Evolutionary conservation across 1,140 invertebrate genomes (phyloP).

Genomic region (Pseudoatta argentina): DNA sequence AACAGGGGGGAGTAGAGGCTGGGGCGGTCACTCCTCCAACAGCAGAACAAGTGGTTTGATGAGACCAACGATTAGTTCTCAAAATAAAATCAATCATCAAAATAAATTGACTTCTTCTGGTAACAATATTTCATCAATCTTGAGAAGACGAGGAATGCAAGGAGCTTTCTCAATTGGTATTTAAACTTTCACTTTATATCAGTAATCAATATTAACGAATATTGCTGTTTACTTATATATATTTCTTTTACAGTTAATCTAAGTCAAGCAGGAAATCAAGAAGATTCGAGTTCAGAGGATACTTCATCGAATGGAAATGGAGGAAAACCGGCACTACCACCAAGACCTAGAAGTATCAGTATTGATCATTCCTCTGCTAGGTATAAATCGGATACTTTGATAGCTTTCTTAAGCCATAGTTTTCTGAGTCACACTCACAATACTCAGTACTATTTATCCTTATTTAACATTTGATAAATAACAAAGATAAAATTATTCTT

Average conservation of each 20-base stretch:
- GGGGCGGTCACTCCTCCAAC: constrained; percentile 77
- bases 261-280: constrained; percentile 89
- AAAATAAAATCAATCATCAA: constrained; percentile 90
- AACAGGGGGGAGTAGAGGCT: constrained; percentile 75
- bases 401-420: neutral
- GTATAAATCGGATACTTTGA: constrained; percentile 72
- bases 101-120: constrained; percentile 78
- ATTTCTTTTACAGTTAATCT: constrained; percentile 87
- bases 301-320: constrained; percentile 86
- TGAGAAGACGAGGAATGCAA: constrained; percentile 88
- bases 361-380: constrained; percentile 83
- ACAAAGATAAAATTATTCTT: too few relatives aligned
- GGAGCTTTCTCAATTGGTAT: constrained; percentile 90
- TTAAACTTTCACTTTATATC: constrained; percentile 41
- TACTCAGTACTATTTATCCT: too few relatives aligned
- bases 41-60: constrained; percentile 88
- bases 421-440: too few relatives aligned
- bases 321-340: constrained; percentile 88
- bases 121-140: constrained; percentile 85
- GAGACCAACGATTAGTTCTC: constrained; percentile 92
- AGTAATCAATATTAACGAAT: neutral
- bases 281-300: constrained; percentile 93
- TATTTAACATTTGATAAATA: too few relatives aligned
- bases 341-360: constrained; percentile 87
- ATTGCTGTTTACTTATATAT: neutral